phyloP scores from a whole-genome alignment of 2,888 invertebrate species.

The Noctuana brunneofusca region DNA sequence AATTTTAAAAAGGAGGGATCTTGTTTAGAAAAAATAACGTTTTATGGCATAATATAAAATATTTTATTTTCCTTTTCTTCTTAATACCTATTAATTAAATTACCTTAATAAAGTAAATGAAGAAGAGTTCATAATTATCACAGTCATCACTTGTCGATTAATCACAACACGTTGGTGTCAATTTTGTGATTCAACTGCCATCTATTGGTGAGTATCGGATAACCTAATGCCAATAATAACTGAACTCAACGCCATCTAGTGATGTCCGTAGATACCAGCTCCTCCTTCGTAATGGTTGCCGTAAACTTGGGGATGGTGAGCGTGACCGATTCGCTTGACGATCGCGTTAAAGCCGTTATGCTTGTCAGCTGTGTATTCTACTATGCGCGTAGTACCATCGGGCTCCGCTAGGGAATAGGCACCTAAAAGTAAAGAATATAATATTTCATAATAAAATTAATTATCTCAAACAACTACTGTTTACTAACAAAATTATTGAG shows the following conservation, averaged over 20 bases:
- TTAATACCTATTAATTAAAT: constrained; percentile 23
- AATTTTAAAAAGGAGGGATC: no score
- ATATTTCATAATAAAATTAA: no score
- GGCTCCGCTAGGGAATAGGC: constrained; percentile 78
- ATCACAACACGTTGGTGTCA: neutral
- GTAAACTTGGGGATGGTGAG: constrained; percentile 73
- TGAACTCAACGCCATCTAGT: constrained; percentile 63
- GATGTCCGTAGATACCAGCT: constrained; percentile 62
- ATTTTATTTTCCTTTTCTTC: constrained; percentile 24
- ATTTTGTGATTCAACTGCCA: constrained; percentile 47
- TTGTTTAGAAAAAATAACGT: constrained; percentile 7
- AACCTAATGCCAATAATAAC: constrained; percentile 28
- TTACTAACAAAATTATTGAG: no score
- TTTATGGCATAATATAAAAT: constrained; percentile 26
- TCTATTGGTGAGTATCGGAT: constrained; percentile 46
- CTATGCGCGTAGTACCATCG: constrained; percentile 78
- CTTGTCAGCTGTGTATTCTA: constrained; percentile 80
- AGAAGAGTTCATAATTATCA: constrained; percentile 48
- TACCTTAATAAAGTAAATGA: constrained; percentile 17
- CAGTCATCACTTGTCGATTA: constrained; percentile 44
- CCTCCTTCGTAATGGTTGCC: constrained; percentile 51
- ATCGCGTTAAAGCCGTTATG: constrained; percentile 77
- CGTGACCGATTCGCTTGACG: constrained; percentile 77
- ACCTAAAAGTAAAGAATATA: constrained; percentile 54
- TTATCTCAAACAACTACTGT: no score